Conservation (phyloP, 2,113 vertebrate species). For the Bucco capensis region DNA sequence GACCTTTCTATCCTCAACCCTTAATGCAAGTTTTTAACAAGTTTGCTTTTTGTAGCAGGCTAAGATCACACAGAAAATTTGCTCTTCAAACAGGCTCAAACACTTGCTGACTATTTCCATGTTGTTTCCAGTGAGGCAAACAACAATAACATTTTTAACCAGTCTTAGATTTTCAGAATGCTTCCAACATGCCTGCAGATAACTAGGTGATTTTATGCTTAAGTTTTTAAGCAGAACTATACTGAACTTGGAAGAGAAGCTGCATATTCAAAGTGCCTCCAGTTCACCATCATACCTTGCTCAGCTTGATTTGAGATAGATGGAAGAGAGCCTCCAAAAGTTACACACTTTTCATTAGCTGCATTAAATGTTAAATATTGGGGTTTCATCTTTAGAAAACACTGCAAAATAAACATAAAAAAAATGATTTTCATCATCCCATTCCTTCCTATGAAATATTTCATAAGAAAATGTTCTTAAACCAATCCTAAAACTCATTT, state of each 20-base stretch:
- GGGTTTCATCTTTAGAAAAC: slow-evolving; percentile 75
- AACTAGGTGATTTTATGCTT: not conserved
- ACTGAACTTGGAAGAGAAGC: not conserved
- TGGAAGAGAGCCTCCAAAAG: slow-evolving; percentile 80
- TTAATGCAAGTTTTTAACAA: not conserved
- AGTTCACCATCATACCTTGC: slow-evolving; percentile 79
- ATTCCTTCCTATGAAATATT: not conserved
- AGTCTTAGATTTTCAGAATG: not conserved
- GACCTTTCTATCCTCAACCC: not conserved
- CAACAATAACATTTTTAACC: not conserved
- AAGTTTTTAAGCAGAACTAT: not conserved
- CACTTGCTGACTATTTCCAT: not conserved
- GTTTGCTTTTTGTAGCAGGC: not conserved
- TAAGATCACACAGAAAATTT: not conserved
- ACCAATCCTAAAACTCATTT: not conserved
- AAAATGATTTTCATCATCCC: not conserved
- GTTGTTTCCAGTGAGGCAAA: not conserved
- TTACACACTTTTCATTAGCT: slow-evolving; percentile 77
- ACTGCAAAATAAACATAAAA: slow-evolving; percentile 77
- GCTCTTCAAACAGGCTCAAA: not conserved
- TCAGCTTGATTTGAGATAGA: slow-evolving; percentile 85
- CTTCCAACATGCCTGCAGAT: not conserved
- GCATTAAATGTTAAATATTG: slow-evolving; percentile 64
- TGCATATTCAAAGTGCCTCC: not conserved
- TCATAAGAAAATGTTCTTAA: not conserved